A percentile compares a stretch with the other conserved stretches of the same genome.
Evolutionary conservation across 2,797 vertebrate species (phyloP).

Genomic region (Spizella passerina): DNA sequence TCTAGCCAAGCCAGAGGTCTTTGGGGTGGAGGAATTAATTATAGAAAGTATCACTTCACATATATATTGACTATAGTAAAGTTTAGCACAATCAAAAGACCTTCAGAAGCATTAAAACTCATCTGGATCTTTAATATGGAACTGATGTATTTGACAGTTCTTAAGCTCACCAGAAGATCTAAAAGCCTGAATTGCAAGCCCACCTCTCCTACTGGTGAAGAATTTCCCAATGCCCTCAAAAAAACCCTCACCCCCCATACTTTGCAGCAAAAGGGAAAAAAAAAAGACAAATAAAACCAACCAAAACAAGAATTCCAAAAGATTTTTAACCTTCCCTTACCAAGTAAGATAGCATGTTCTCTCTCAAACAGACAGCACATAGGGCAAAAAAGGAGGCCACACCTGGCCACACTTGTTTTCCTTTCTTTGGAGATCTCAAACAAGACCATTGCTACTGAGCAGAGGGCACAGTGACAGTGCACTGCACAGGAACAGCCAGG

Average conservation of each 20-base stretch:
- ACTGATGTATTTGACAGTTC: neutral
- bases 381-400: neutral
- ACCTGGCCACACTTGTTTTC: neutral
- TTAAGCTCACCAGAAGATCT: neutral
- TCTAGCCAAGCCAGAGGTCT: neutral
- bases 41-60: accelerated
- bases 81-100: neutral
- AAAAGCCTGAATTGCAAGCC: neutral
- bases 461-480: accelerated
- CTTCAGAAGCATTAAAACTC: neutral
- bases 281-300: neutral
- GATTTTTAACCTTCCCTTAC: neutral
- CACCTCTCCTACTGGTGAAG: neutral
- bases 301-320: neutral
- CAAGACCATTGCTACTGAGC: accelerated
- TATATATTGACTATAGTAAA: neutral
- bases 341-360: neutral
- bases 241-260: neutral
- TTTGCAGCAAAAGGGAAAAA: neutral
- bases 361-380: neutral
- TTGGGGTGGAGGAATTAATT: neutral
- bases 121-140: neutral
- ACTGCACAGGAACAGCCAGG: neutral
- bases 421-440: neutral
- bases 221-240: neutral